Evolutionary conservation across 2,888 invertebrate genomes (phyloP).

Genomic region (Melanostoma mellinum): DNA sequence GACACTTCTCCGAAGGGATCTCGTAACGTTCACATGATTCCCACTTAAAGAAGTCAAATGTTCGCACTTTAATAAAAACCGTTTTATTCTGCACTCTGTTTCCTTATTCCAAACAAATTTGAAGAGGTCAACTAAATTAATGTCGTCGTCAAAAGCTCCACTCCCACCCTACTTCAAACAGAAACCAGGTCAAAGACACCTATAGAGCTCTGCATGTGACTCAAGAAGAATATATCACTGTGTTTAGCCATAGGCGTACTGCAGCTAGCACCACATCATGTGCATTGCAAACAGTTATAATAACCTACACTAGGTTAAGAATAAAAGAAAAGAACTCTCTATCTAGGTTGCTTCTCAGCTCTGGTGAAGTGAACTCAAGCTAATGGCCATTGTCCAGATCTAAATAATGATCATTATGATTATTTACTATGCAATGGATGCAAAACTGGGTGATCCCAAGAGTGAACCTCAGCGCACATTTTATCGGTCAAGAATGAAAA

Average conservation of each 20-base stretch:
- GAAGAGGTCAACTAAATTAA: too few relatives aligned
- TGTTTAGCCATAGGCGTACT: constrained; percentile 14
- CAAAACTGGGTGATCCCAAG: constrained; percentile 3
- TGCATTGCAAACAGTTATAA: constrained; percentile 26
- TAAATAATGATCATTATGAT: constrained; percentile 20
- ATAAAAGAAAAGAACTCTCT: neutral
- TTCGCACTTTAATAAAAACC: too few relatives aligned
- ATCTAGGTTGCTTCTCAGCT: constrained; percentile 19
- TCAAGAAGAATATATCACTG: constrained; percentile 13
- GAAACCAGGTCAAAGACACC: constrained; percentile 33
- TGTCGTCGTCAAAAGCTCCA: neutral
- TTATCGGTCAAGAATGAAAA: constrained; percentile 35
- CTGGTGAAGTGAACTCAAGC: constrained; percentile 11
- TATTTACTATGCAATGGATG: neutral
- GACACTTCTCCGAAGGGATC: too few relatives aligned
- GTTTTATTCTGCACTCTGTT: too few relatives aligned
- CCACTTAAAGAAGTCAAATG: too few relatives aligned
- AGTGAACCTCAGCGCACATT: constrained; percentile 20
- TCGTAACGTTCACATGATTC: too few relatives aligned
- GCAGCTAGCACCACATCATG: constrained; percentile 30
- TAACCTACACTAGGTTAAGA: constrained; percentile 22
- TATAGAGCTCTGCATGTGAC: constrained; percentile 8
- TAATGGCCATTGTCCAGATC: constrained; percentile 34
- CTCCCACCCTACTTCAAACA: neutral
- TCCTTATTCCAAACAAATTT: too few relatives aligned